A percentile compares a stretch with the other conserved stretches of the same genome.
Evolutionary conservation across 2,797 vertebrate genomes (phyloP).

Genomic region (Loriculus beryllinus): DNA sequence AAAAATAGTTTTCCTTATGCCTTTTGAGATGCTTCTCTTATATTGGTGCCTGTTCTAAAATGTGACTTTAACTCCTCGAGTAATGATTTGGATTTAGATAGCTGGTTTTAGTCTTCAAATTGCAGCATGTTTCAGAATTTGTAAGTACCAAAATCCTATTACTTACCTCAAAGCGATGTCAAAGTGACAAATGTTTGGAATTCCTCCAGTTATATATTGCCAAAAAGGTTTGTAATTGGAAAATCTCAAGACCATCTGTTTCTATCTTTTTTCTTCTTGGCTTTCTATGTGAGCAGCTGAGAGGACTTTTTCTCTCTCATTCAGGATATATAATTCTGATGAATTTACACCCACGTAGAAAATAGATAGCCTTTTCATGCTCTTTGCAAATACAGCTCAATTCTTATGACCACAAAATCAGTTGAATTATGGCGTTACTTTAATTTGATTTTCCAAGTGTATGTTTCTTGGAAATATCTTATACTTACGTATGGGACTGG

Average conservation of each 20-base stretch:
- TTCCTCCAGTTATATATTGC: conserved; percentile 28
- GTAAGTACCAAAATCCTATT: conserved; percentile 16
- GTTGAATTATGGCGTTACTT: background rate
- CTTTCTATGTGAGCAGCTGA: conserved; percentile 6
- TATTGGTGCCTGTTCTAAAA: background rate
- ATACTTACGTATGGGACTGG: background rate
- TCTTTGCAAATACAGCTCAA: background rate
- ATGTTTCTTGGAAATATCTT: background rate
- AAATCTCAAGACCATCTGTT: conserved; percentile 59
- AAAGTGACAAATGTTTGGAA: conserved; percentile 55
- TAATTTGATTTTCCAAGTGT: background rate
- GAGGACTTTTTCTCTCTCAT: background rate
- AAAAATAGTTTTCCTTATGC: background rate
- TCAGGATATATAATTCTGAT: conserved; percentile 9
- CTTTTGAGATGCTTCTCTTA: background rate
- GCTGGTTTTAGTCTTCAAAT: background rate
- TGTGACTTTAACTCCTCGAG: background rate
- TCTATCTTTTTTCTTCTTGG: background rate
- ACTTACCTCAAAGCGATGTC: background rate
- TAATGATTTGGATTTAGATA: background rate
- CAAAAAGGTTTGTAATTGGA: conserved; percentile 51
- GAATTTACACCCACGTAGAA: background rate
- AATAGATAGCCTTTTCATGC: conserved; percentile 28
- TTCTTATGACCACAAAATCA: background rate
- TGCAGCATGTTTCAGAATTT: background rate